Evolutionary conservation across 2,888 invertebrate genomes (phyloP), one percentile per base, ranked within the genome.

Genomic region (Cryptocheilus praepositus): DNA sequence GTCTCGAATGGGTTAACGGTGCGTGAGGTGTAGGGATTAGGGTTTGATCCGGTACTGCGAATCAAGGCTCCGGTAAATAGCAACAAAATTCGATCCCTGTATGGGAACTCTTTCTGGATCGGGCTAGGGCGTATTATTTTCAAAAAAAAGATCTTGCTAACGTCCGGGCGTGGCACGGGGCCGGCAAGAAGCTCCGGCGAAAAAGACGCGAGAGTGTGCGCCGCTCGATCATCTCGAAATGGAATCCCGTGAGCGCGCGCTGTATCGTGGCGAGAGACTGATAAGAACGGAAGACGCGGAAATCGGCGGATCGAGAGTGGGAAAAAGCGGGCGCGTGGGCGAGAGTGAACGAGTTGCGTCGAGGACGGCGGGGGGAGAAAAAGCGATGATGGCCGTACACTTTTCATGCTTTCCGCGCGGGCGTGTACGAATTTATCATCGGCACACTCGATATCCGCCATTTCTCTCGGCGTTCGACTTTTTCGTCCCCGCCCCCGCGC

Each of bases 341-440:
- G 54, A 52, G 28, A 60, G 16, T 21, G 53, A 61, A 49, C n/a
- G 28, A 36, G 25, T n/a, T 5, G 25, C 25, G 22, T 28, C 19
- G 18, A 25, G n/a, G 16, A 19, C 22, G n/a, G 46, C 56, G 36
- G 18, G 8, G 54, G 16, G n/a, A 25, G 18, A 52, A 55, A 49
- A 49, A 18, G 36, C 57, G 52, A 64, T 54, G 58, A 58, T 60
- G 25, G 54, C 22, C 49, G 36, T n/a, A 65, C 62, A 67, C 70
- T 70, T 70, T 72, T 68, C 68, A 67, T 58, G 62, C 64, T 61
- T 62, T 59, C 60, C 67, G 59, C 69, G 60, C 64, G 52, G 63
- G 52, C 58, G 49, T 60, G 19, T 64, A 61, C 57, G 70, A 72
- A 73, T 75, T 73, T 75, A 71, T 75, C 74, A 70, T 75, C 69